A percentile compares a stretch with the other conserved stretches of the same genome.
phyloP scores from a whole-genome alignment of 1,140 invertebrate genomes.

The Neotoxoptera formosana region DNA sequence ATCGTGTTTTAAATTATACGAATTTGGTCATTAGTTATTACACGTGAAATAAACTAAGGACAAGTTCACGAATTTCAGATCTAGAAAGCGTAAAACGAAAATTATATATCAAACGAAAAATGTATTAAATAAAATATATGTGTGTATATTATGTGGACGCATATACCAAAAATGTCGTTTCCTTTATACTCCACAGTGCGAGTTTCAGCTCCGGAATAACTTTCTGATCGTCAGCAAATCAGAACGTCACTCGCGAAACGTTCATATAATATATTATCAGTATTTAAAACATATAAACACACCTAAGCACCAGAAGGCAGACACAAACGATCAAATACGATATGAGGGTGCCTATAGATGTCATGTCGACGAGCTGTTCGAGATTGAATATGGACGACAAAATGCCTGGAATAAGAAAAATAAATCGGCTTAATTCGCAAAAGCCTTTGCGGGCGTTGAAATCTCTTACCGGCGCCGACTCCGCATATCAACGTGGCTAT shows the following conservation, averaged over 20 bases:
- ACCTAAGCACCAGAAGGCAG: conserved; percentile 86
- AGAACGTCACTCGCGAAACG: not conserved
- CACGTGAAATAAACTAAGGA: not conserved
- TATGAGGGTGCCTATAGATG: conserved; percentile 92
- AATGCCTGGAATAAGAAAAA: not conserved
- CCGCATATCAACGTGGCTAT: conserved; percentile 60
- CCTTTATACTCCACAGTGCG: not conserved
- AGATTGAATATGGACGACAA: conserved; percentile 76
- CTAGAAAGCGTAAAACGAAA: not conserved
- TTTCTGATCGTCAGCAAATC: not conserved
- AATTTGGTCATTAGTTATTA: not conserved
- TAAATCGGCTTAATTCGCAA: not conserved
- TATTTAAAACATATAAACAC: conserved; percentile 59
- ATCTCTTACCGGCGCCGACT: conserved; percentile 59
- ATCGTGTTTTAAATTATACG: not conserved
- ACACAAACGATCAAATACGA: conserved; percentile 91
- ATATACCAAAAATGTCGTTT: not conserved
- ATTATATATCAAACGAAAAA: not conserved
- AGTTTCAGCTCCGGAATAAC: not conserved
- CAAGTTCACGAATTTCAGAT: not conserved
- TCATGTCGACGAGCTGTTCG: conserved; percentile 89
- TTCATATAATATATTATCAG: not conserved
- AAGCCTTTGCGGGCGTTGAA: not conserved
- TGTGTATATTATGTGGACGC: not conserved
- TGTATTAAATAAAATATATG: not conserved